Evolutionary conservation across 2,113 vertebrate genomes (phyloP).

Genomic region (Noctilio leporinus): DNA sequence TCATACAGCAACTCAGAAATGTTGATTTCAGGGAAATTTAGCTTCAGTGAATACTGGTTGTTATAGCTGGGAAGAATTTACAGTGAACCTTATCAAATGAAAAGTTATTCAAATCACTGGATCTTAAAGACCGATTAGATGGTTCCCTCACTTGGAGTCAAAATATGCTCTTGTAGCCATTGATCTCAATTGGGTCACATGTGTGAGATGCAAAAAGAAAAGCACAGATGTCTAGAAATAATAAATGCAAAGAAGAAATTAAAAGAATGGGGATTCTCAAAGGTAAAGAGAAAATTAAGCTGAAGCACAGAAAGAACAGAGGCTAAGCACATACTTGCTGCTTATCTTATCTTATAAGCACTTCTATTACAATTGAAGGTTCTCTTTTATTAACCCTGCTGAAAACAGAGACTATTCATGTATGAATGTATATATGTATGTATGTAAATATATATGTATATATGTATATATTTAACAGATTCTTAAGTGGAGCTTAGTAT

Average conservation of each 20-base stretch:
- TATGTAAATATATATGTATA: neutral
- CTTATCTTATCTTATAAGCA: neutral
- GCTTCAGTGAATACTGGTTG: neutral
- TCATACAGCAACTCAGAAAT: neutral
- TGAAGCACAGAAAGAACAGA: neutral
- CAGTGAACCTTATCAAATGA: neutral
- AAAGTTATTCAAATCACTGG: neutral
- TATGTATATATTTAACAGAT: neutral
- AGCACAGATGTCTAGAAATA: neutral
- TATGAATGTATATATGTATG: neutral
- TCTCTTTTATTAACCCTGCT: neutral
- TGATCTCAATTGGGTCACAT: neutral
- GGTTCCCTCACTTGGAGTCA: neutral
- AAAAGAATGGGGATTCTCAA: neutral
- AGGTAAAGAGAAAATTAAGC: neutral
- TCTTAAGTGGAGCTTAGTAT: neutral
- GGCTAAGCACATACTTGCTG: neutral
- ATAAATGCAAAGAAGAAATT: neutral
- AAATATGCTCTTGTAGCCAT: neutral
- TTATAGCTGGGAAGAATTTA: neutral
- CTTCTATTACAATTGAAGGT: neutral
- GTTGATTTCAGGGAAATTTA: neutral
- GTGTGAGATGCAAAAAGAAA: neutral
- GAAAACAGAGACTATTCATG: neutral
- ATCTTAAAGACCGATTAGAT: neutral